Evolutionary conservation across 2,797 vertebrate genomes (phyloP).

Genomic region (Sternotherus odoratus): DNA sequence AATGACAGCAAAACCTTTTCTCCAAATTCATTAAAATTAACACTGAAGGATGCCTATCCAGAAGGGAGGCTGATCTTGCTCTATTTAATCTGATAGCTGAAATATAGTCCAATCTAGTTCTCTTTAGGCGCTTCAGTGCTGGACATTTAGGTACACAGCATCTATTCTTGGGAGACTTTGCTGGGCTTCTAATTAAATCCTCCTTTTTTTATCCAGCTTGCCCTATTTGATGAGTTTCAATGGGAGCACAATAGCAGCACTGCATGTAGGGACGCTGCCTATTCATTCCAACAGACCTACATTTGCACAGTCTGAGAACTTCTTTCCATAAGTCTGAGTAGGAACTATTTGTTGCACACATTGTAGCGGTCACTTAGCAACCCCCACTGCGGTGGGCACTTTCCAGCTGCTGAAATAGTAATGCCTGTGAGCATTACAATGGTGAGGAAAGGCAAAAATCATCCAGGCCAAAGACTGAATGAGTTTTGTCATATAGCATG

Average conservation of each 20-base stretch:
- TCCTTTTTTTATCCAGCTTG: constrained; percentile 37
- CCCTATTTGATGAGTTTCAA: constrained; percentile 72
- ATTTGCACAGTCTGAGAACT: constrained; percentile 72
- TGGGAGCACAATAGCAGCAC: constrained; percentile 76
- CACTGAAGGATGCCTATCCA: not conserved
- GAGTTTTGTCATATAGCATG: not conserved
- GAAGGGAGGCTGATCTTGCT: not conserved
- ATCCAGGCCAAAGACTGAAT: not conserved
- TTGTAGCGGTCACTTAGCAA: constrained; percentile 81
- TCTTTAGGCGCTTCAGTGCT: not conserved
- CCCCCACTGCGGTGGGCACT: constrained; percentile 52
- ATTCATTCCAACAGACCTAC: constrained; percentile 68
- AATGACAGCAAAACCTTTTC: not conserved
- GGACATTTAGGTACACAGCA: not conserved
- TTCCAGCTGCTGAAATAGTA: not conserved
- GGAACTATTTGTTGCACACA: constrained; percentile 76
- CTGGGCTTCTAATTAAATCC: constrained; percentile 20
- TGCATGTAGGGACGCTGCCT: constrained; percentile 70
- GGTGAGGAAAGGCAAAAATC: not conserved
- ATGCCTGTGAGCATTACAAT: not conserved
- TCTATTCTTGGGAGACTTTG: not conserved
- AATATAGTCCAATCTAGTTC: not conserved
- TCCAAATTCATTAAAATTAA: not conserved
- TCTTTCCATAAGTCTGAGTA: constrained; percentile 76
- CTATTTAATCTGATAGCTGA: not conserved